phyloP scores from a whole-genome alignment of 2,888 invertebrate species.

The Oligia strigilis region DNA sequence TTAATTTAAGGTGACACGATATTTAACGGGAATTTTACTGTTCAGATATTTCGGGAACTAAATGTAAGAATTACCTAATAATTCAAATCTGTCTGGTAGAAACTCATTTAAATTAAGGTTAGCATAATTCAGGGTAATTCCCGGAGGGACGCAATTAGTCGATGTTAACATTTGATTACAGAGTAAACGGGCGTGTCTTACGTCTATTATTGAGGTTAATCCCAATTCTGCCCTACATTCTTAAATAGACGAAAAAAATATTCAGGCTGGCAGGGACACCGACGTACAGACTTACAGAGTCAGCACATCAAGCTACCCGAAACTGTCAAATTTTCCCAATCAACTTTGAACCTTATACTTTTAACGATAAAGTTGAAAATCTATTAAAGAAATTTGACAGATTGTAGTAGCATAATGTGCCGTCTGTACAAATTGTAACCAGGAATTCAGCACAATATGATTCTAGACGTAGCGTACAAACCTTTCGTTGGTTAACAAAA shows the following conservation, averaged over 20 bases:
- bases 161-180: conserved; percentile 30
- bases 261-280: too few relatives aligned
- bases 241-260: background rate
- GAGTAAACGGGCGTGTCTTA: conserved; percentile 14
- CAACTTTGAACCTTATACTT: too few relatives aligned
- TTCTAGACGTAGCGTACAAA: too few relatives aligned
- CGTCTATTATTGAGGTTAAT: conserved; percentile 4
- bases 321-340: too few relatives aligned
- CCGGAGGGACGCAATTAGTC: conserved; percentile 19
- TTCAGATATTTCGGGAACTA: background rate
- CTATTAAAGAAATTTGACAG: too few relatives aligned
- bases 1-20: background rate
- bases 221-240: background rate
- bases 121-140: conserved; percentile 34
- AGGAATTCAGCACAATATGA: too few relatives aligned
- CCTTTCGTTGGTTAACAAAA: too few relatives aligned
- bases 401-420: too few relatives aligned
- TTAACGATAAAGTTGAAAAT: too few relatives aligned
- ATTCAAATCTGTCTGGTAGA: conserved; percentile 23
- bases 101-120: conserved; percentile 38
- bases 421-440: too few relatives aligned
- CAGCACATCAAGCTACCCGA: too few relatives aligned
- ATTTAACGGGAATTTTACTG: background rate
- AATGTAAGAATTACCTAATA: conserved; percentile 18
- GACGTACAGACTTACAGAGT: too few relatives aligned